Evolutionary conservation across 2,888 invertebrate genomes (phyloP), one percentile per base, ranked within the genome.

Genomic region (Calliopum simillimum): DNA sequence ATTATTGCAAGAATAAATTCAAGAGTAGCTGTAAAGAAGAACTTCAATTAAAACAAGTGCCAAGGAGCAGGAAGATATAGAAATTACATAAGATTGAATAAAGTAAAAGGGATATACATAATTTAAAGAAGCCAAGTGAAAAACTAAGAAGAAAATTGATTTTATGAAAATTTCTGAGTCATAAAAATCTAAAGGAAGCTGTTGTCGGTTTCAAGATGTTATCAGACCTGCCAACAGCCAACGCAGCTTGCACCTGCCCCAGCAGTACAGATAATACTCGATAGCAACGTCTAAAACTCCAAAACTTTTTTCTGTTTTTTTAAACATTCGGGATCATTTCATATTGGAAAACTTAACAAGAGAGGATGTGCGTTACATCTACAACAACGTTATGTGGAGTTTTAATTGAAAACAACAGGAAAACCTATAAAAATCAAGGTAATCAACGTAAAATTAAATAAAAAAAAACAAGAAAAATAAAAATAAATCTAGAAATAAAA

Each of bases 61-160:
- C 76, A 75, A 73, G 77, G 76, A 80, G 76, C 78, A 76, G 74
- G 59, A 73, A 79, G 74, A 73, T 33, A 8, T 33, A 8, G 33
- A 33, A 33, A 33, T 33, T 33, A 33, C 8, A 33, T 33, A 33
- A 33, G 33, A 4, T 33, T 33, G 1, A 3, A 6, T 33, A 6
- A 33, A 33, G 6, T 33, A 6, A 33, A 33, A n/a, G n/a, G n/a
- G n/a, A n/a, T n/a, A n/a, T n/a, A n/a, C 6, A 33, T 33, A 3
- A 33, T 33, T 33, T 2, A 33, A 33, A 33, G 6, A 33, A 33
- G 33, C 33, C 33, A 33, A 33, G 33, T 33, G 33, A 8, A 33
- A 6, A 33, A 33, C 33, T 33, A 33, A 33, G 33, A 33, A 33
- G 33, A 33, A 33, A 33, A 33, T 33, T 33, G 33, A 33, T 33